Base-by-base conservation (phyloP, 2,888 invertebrate species). In the Meliscaeva auricollis region DNA sequence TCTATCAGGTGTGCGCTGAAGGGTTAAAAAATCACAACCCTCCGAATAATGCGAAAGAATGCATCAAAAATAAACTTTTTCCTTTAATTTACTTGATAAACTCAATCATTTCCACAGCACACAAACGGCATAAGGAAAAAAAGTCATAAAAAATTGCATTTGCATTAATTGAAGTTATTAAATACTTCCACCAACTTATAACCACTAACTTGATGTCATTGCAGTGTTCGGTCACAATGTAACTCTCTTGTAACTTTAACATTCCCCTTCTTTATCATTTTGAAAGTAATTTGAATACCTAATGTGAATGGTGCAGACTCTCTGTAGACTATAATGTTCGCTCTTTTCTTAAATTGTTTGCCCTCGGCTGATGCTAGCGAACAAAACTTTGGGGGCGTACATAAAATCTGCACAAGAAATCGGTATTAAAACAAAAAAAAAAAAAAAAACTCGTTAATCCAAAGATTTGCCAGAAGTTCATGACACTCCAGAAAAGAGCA, bases 81-180 rank as follows among this genome's bases (percentile, higher is more conserved):
- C n/a, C n/a, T n/a, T n/a, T n/a, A n/a, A n/a, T n/a, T n/a, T n/a
- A n/a, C n/a, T n/a, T n/a, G n/a, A n/a, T n/a, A n/a, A n/a, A n/a
- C n/a, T n/a, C n/a, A n/a, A n/a, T n/a, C n/a, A n/a, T n/a, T n/a
- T n/a, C n/a, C n/a, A n/a, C n/a, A n/a, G n/a, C n/a, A 50, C 38
- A 69, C 38, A 15, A 20, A 26, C n/a, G 5, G 26, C 26, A 26
- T 26, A 26, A 26, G 4, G 54, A 41, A 44, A 38, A 26, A 26
- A 26, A 26, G 15, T 17, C 20, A 50, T 50, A 66, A 58, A 75
- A 75, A 75, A 60, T 46, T 75, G 74, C 83, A 79, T 80, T 84
- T 84, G 80, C 84, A 84, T 84, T 80, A 84, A 84, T 84, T 84
- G 75, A 80, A 80, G 80, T 72, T 75, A 84, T 84, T 84, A 84